Evolutionary conservation across 2,797 vertebrate genomes (phyloP), one percentile per base, ranked within the genome.

Genomic region (Myripristis jacobus): DNA sequence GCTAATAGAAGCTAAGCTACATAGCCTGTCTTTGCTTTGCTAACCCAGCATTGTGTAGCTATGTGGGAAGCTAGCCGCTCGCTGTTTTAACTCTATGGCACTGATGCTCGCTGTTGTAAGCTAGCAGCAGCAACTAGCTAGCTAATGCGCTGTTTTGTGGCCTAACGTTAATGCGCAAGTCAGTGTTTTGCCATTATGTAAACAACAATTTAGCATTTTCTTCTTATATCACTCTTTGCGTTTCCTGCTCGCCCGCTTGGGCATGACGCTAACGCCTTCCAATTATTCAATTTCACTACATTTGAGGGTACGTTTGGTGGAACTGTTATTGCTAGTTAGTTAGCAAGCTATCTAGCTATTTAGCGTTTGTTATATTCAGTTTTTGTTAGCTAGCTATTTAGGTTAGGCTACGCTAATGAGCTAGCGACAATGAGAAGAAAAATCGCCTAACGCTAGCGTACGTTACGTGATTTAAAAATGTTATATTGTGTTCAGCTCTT

Each of bases 321-420:
- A n/a, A n/a, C n/a, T n/a, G n/a, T n/a, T 58, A n/a, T 63, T 13
- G 53, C 41, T 71, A 61, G 66, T 71, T 82, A 81, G 81, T 71
- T 82, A 81, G 81, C 70, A 29, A 16, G 15, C 3, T 16, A 56
- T 81, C 74, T 82, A 86, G 73, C 78, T 56, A 34, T 61, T 51
- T 47, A 78, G 73, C 77, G 77, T 82, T 67, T 88, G 83, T 89
- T 86, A 65, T 87, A 74, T 81, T 44, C 63, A 86, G 80, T 81
- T 85, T 83, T 85, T 83, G 60, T 73, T 85, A 70, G 88, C 84
- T 76, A 24, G 73, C 70, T 81, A 85, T 88, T 80, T 85, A 81
- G 88, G 85, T 82, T 86, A 89, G 83, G 88, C 86, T 89, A 87
- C 79, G 89, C 83, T 92, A 89, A 88, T 81, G 61, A 67, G 81